These are phyloP conservation scores for Lumbricus terrestris DNA, from an alignment of 2,888 invertebrate species.

Conservation along the genomic window DNA sequence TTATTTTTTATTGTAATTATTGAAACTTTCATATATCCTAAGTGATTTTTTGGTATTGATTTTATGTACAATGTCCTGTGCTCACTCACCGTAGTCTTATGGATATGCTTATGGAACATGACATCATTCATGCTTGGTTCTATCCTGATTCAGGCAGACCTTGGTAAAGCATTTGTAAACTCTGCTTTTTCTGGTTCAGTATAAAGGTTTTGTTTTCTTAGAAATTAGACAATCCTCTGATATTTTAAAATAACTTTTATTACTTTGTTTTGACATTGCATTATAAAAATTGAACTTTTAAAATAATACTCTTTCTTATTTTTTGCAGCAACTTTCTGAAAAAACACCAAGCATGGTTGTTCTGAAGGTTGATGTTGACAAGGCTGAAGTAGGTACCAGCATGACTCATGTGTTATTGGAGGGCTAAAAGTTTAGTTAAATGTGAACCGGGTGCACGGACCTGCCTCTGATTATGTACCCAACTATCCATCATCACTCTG, in stretches of 20 bases:
- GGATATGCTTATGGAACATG: neutral
- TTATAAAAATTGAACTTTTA: neutral
- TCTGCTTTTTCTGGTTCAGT: neutral
- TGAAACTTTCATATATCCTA: neutral
- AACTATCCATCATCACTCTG: too few relatives aligned
- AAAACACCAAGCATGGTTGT: conserved; percentile 4
- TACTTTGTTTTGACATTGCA: neutral
- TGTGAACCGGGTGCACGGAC: too few relatives aligned
- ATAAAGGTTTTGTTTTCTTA: neutral
- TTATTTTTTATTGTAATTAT: neutral
- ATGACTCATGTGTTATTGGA: neutral
- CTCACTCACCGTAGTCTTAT: too few relatives aligned
- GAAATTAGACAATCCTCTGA: neutral
- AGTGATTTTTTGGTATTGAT: neutral
- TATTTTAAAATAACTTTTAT: neutral
- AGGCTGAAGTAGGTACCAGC: conserved; percentile 5
- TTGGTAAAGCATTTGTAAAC: neutral
- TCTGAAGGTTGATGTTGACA: conserved; percentile 23
- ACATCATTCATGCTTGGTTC: neutral
- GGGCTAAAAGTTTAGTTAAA: too few relatives aligned
- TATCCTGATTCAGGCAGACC: neutral
- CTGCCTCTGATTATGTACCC: too few relatives aligned
- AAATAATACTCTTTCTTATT: neutral
- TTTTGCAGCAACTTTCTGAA: conserved; percentile 12
- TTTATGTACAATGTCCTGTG: too few relatives aligned